Percentiles rank a stretch among this genome's conserved stretches.
Evolutionary conservation across 2,888 invertebrate genomes (phyloP).

Genomic region (Rhagophthalmus giganteus): DNA sequence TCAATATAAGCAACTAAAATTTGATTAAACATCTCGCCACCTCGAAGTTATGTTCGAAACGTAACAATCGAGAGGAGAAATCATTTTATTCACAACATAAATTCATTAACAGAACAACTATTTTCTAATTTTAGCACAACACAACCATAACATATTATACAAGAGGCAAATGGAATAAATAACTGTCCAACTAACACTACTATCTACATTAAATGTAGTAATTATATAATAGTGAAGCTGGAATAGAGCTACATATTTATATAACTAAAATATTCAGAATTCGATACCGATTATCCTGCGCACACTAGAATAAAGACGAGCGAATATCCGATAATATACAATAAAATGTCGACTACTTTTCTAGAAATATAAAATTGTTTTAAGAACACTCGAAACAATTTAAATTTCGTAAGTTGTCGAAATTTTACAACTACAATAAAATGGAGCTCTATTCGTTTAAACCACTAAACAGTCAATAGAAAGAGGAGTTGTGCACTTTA

Average conservation of each 20-base stretch:
- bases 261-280: constrained; percentile 35
- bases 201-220: constrained; percentile 35
- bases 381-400: constrained; percentile 23
- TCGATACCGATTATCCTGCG: constrained; percentile 47
- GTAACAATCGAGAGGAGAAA: constrained; percentile 50
- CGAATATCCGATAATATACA: constrained; percentile 37
- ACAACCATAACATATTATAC: constrained; percentile 53
- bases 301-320: constrained; percentile 48
- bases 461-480: constrained; percentile 31
- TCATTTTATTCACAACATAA: constrained; percentile 45
- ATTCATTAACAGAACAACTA: constrained; percentile 48
- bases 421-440: constrained; percentile 8
- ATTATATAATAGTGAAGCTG: constrained; percentile 30
- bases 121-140: constrained; percentile 50
- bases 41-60: too few relatives aligned
- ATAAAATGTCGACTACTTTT: constrained; percentile 18
- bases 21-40: too few relatives aligned
- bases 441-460: constrained; percentile 17
- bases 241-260: constrained; percentile 21
- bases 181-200: constrained; percentile 47
- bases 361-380: constrained; percentile 13
- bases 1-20: too few relatives aligned
- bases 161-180: constrained; percentile 50
- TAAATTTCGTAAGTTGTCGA: constrained; percentile 7
- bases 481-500: constrained; percentile 43